Evolutionary conservation across 2,113 vertebrate genomes (phyloP).

Genomic region (Gila orcuttii): DNA sequence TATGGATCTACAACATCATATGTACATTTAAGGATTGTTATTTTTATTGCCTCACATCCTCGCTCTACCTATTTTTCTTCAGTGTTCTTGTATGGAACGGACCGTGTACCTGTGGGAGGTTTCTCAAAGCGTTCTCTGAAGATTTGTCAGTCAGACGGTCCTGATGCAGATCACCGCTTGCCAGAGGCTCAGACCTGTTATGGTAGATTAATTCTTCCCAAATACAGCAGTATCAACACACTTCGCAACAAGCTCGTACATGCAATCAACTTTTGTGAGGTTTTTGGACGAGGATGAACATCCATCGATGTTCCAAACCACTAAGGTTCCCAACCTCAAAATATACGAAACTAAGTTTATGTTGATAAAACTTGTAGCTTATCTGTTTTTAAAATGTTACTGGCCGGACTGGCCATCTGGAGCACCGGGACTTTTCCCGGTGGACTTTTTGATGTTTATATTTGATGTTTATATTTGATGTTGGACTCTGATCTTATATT

Average conservation of each 20-base stretch:
- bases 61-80: neutral
- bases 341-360: neutral
- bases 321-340: neutral
- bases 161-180: constrained; percentile 60
- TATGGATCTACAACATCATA: neutral
- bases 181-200: constrained; percentile 44
- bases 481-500: no score
- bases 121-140: neutral
- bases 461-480: no score
- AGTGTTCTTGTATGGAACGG: constrained; percentile 71
- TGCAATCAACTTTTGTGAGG: constrained; percentile 60
- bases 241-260: constrained; percentile 60
- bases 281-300: constrained; percentile 34
- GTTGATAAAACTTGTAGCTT: neutral
- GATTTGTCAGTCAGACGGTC: accelerated
- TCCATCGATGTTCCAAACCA: neutral
- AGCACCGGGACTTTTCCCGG: no score
- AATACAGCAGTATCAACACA: constrained; percentile 65
- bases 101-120: constrained; percentile 52
- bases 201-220: constrained; percentile 60
- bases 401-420: no score
- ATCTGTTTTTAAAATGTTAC: neutral
- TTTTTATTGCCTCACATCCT: neutral
- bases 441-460: no score
- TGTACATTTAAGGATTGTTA: neutral